A percentile compares a stretch with the other conserved stretches of the same genome.
Evolutionary conservation across 2,113 vertebrate species (phyloP).

Genomic region (Terrapene triunguis): DNA sequence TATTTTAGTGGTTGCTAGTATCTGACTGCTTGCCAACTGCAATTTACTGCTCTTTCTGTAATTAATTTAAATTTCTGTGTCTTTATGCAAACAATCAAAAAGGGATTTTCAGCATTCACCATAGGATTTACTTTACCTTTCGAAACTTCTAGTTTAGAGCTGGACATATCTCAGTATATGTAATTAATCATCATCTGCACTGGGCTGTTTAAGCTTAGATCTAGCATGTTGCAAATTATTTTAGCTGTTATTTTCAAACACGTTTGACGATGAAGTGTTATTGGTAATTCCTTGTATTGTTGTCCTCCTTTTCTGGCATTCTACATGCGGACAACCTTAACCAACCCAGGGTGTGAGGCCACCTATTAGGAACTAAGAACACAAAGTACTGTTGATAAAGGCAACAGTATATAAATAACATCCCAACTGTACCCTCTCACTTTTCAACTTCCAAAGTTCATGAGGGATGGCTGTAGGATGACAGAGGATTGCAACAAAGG

Average conservation of each 20-base stretch:
- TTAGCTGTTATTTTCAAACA: not conserved
- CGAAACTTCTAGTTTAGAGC: not conserved
- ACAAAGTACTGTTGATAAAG: not conserved
- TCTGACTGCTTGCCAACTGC: slow-evolving; percentile 7
- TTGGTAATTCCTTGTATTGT: not conserved
- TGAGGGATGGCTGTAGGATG: not conserved
- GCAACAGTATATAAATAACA: not conserved
- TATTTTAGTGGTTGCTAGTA: not conserved
- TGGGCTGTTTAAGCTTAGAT: not conserved
- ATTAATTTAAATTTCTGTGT: slow-evolving; percentile 33
- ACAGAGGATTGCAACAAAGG: not conserved
- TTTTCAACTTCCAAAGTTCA: not conserved
- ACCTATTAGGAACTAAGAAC: not conserved
- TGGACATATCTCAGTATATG: not conserved
- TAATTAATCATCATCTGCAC: not conserved
- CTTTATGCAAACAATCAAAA: slow-evolving; percentile 24
- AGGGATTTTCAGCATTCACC: not conserved
- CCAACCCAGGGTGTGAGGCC: not conserved
- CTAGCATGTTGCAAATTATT: not conserved
- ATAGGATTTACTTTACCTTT: slow-evolving; percentile 20
- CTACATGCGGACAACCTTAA: not conserved
- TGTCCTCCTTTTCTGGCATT: not conserved
- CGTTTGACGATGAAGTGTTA: not conserved
- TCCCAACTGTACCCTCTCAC: not conserved
- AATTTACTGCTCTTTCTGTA: slow-evolving; percentile 21